Base-by-base conservation (phyloP, 1,140 invertebrate genomes). In the Stenopsyche tienmushanensis region DNA sequence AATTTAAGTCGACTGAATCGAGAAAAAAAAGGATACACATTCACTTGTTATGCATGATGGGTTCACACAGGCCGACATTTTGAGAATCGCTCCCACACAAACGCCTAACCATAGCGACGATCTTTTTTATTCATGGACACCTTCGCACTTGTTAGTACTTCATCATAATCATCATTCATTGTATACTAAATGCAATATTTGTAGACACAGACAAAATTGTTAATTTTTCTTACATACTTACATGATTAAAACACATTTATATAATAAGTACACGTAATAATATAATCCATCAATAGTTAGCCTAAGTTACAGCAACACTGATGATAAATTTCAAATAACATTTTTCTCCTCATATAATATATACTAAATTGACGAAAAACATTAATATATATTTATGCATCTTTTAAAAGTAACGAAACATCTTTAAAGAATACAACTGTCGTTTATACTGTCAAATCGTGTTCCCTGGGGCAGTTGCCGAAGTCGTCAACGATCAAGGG, bases 271-370 rank as follows among this genome's bases (percentile, higher is more conserved):
- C n/a, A n/a, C n/a, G n/a, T n/a, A n/a, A n/a, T n/a, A n/a, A 50
- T 52, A 62, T 52, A n/a, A 62, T 62, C 41, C 49, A 52, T 52
- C 49, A 52, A 62, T 60, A 60, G 29, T 5, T 39, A 60, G 20
- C n/a, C 58, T 68, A 68, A n/a, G 53, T 44, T 65, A 62, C 63
- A 69, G 67, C 67, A 65, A 69, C 62, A 69, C 60, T 65, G 57
- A 69, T 69, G 63, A 69, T 57, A 62, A 47, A 54, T 57, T 60
- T 7, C 13, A 34, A 5, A 34, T 34, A 34, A 34, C 13, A 34
- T 26, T n/a, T 47, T n/a, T n/a, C n/a, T n/a, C n/a, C n/a, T n/a
- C n/a, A 47, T 60, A 18, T 57, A 10, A 57, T 17, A 20, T 15
- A 20, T 18, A 17, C 41, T 60, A 60, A 60, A 60, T 60, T 62